Percentiles rank a stretch among this genome's conserved stretches.
Evolutionary conservation across 2,113 vertebrate genomes (phyloP).

Genomic region (Stegostoma tigrinum): DNA sequence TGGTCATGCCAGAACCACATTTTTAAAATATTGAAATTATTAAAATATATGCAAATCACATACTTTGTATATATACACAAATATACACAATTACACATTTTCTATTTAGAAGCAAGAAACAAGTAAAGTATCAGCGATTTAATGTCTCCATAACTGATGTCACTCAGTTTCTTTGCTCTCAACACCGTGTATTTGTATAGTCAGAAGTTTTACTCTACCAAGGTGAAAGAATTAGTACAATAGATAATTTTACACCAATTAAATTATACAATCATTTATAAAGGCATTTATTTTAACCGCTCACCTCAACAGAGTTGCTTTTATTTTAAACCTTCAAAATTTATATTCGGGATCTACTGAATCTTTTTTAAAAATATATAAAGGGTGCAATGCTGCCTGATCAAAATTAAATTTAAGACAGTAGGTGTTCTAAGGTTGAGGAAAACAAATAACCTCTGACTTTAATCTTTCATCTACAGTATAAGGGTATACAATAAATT

Average conservation of each 20-base stretch:
- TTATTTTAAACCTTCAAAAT: not conserved
- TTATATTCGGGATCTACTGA: not conserved
- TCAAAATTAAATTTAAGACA: not conserved
- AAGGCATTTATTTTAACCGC: not conserved
- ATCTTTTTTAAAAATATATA: not conserved
- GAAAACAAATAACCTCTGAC: no score
- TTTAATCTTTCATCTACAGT: not conserved
- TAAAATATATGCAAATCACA: not conserved
- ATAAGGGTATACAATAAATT: not conserved
- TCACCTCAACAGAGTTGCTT: not conserved
- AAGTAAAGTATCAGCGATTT: not conserved
- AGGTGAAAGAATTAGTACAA: not conserved
- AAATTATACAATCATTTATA: not conserved
- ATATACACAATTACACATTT: not conserved
- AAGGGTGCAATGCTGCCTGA: not conserved
- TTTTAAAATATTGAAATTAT: not conserved
- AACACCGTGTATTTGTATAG: not conserved
- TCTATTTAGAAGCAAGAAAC: not conserved
- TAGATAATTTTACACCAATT: not conserved
- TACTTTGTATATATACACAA: not conserved
- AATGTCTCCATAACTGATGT: not conserved
- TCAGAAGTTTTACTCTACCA: not conserved
- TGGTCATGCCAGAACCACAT: not conserved
- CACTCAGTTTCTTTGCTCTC: not conserved
- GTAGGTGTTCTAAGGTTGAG: no score